Conservation (phyloP, 2,888 invertebrate genomes). For the Halictus quadricinctus region DNA sequence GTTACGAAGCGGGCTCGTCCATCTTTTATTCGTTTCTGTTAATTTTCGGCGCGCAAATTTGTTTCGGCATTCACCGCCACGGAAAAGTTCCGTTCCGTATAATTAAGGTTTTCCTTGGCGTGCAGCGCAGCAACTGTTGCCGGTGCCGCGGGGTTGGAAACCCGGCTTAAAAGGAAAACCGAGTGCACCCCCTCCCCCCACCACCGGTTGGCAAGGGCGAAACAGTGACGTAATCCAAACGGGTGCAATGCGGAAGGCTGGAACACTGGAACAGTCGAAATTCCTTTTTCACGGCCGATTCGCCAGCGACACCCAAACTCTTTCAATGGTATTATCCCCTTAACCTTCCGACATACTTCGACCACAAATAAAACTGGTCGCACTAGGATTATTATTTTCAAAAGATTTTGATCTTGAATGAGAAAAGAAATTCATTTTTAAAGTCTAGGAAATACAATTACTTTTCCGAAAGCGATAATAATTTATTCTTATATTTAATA, state of each 20-base stretch:
- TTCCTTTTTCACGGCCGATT: constrained; percentile 26
- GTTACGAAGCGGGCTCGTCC: neutral
- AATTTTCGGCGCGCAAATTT: constrained; percentile 20
- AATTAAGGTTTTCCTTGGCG: constrained; percentile 32
- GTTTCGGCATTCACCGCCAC: constrained; percentile 15
- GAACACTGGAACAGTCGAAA: constrained; percentile 26
- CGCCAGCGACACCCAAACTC: neutral
- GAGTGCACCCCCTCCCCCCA: neutral
- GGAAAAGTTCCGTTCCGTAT: constrained; percentile 22
- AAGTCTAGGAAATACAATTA: neutral
- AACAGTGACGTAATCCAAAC: constrained; percentile 63
- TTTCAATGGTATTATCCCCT: neutral
- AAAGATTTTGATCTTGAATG: neutral
- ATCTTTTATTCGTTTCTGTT: constrained; percentile 13
- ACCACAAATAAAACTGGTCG: neutral
- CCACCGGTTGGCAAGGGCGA: constrained; percentile 51
- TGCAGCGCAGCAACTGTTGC: constrained; percentile 32
- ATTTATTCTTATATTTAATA: no score
- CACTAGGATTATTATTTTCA: neutral
- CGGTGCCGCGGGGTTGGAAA: constrained; percentile 20
- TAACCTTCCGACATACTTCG: neutral
- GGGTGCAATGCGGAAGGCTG: constrained; percentile 66
- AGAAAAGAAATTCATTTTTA: neutral
- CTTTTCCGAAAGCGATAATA: no score
- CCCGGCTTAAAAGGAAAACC: constrained; percentile 43